Evolutionary conservation across 2,888 invertebrate genomes (phyloP).

Genomic region (Odontocerum albicorne): DNA sequence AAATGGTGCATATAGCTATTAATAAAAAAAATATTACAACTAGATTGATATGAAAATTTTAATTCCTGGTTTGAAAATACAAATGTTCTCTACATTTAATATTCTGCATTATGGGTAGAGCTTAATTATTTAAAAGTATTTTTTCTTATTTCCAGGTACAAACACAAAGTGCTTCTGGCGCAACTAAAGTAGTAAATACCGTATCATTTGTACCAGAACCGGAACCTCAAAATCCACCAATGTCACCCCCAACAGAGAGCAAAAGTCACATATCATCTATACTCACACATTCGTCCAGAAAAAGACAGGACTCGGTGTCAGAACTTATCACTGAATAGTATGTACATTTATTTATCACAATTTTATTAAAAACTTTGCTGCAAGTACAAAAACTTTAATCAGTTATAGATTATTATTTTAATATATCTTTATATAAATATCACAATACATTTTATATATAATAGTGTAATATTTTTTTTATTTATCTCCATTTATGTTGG

Average conservation of each 20-base stretch:
- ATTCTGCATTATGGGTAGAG: neutral
- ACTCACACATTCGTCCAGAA: slow-evolving; percentile 60
- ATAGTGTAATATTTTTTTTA: no score
- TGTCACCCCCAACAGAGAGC: slow-evolving; percentile 34
- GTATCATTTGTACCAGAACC: slow-evolving; percentile 28
- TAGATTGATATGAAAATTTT: no score
- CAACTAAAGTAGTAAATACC: slow-evolving; percentile 25
- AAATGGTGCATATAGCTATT: no score
- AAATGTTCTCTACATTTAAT: neutral
- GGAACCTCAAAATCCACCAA: slow-evolving; percentile 26
- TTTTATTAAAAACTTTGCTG: no score
- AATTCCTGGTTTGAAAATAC: no score
- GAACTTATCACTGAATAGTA: slow-evolving; percentile 61
- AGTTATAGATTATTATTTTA: no score
- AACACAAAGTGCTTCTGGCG: slow-evolving; percentile 30
- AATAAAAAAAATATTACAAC: no score
- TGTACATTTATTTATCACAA: slow-evolving; percentile 36
- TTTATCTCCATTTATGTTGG: no score
- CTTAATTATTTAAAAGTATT: neutral
- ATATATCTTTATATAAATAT: no score
- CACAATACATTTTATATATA: no score
- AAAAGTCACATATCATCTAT: slow-evolving; percentile 61
- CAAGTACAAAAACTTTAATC: no score
- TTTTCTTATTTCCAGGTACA: slow-evolving; percentile 32
- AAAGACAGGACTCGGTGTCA: slow-evolving; percentile 60